Base-by-base conservation (phyloP, 2,797 vertebrate genomes). In the Acrossocheilus wenchowensis region DNA sequence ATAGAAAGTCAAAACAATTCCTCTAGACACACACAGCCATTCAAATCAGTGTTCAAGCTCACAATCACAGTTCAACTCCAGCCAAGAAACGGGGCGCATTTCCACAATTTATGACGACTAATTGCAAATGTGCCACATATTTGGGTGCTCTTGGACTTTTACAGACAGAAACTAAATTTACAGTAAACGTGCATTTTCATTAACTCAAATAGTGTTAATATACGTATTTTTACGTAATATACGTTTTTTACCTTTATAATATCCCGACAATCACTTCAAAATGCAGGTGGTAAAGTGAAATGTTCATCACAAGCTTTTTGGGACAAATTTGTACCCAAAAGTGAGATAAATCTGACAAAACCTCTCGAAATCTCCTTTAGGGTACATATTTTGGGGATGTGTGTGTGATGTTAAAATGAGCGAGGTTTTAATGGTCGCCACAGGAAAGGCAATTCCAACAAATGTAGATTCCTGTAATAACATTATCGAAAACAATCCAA, bases 1-100 rank as follows among this genome's bases (percentile, higher is more conserved):
- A 41, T 19, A 73, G 34, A 82, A 71, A 50, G 77, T 69, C 50
- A 87, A 74, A 73, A 84, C 86, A 82, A 57, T 66, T 82, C 73
- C 83, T 45, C 50, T 69, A 82, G 30, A 82, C 77, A 81, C 73
- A 83, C 81, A 81, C 26, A 81, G 69, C 72, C 41, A 87, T 78
- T 66, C 66, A 87, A 81, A 89, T 84, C 30, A 30, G 84, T 43
- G 80, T 74, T 60, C 84, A 23, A n/a, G 48, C 71, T 71, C 48
- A 43, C 6, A 83, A 48, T 81, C 43, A 77, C 75, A 87, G 45
- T 72, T 66, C 23, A 50, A 74, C 64, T 23, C 39, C 64, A 34
- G 34, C 14, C 30, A 57, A 15, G 52, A 23, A 36, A 64, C 21
- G 21, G 21, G 6, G 34, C 7, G 1, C 62, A 30, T 15, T 7